phyloP scores from a whole-genome alignment of 2,888 invertebrate genomes.

The Smittia aterrima region DNA sequence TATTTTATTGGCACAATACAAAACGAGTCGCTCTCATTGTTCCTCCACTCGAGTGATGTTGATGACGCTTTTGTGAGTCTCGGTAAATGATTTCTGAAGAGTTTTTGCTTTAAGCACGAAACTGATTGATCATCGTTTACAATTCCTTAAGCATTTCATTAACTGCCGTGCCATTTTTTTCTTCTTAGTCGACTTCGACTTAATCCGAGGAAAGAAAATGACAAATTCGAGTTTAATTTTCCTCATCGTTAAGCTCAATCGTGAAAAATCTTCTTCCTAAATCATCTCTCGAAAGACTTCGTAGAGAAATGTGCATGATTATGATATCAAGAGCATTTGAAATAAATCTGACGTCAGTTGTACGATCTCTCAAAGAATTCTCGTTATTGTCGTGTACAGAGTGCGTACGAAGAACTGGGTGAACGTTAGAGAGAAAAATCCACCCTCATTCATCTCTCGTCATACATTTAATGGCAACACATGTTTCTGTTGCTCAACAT shows the following conservation, averaged over 20 bases:
- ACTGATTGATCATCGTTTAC: not conserved
- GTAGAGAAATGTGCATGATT: slow-evolving; percentile 20
- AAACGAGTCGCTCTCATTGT: not conserved
- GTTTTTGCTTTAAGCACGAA: not conserved
- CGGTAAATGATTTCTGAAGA: not conserved
- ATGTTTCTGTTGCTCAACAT: slow-evolving; percentile 37
- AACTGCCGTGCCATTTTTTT: not conserved
- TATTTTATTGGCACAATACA: slow-evolving; percentile 1
- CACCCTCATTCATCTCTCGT: slow-evolving; percentile 41
- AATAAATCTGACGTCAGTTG: slow-evolving; percentile 13
- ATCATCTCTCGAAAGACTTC: not conserved
- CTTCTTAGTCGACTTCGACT: not conserved
- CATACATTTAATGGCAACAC: slow-evolving; percentile 40
- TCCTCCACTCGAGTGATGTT: not conserved
- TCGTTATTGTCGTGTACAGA: not conserved
- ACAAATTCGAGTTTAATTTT: slow-evolving; percentile 16
- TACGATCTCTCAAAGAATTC: not conserved
- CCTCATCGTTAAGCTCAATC: slow-evolving; percentile 18
- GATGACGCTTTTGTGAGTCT: not conserved
- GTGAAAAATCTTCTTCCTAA: slow-evolving; percentile 3
- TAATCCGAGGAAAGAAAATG: not conserved
- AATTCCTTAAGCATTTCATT: not conserved
- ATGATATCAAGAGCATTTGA: slow-evolving; percentile 16
- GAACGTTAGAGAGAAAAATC: slow-evolving; percentile 27
- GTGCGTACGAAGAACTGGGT: slow-evolving; percentile 21